Evolutionary conservation across 2,113 vertebrate species (phyloP), one percentile per base, ranked within the genome.

Genomic region (Daubentonia madagascariensis): DNA sequence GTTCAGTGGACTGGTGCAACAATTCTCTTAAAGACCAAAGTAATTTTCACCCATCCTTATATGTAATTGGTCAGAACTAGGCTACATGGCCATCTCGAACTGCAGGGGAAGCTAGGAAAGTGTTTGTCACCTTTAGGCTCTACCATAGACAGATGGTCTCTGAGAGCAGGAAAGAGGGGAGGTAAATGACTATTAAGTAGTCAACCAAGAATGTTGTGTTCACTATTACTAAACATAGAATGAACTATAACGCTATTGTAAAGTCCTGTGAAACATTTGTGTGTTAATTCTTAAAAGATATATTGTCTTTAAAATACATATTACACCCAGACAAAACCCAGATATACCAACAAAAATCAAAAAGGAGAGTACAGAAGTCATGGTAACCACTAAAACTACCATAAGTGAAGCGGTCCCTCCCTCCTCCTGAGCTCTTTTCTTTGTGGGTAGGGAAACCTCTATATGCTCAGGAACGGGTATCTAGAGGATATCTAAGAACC

Each of bases 191-290:
- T 70, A 9, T 67, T 67, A 23, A 57, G 9, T 17, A 45, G 10
- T 54, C n/a, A 72, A 70, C 20, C 45, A 59, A 83, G 22, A 43
- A 11, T 35, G 30, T 57, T 48, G 25, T 40, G 11, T 40, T 52
- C 28, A 79, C 48, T 45, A 11, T 86, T 13, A n/a, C 37, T 89
- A 57, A 43, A 43, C 5, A 16, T 28, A 8, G 32, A 40, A 52
- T 32, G 13, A 94, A 48, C 35, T 52, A 52, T 52, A 52, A 52
- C 13, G 20, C 48, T 40, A 52, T 32, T 52, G 6, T 35, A 54
- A 91, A 48, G 68, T 96, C 87, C 48, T 35, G 6, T 2, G 43
- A 86, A 87, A 87, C 32, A 86, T 93, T 9, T 65, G 4, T 48
- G 22, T 50, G 8, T 45, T 90, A 80, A 72, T 59, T 75, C 30